A percentile compares a stretch with the other conserved stretches of the same genome.
phyloP scores from a whole-genome alignment of 2,797 vertebrate species.

The Masticophis lateralis region DNA sequence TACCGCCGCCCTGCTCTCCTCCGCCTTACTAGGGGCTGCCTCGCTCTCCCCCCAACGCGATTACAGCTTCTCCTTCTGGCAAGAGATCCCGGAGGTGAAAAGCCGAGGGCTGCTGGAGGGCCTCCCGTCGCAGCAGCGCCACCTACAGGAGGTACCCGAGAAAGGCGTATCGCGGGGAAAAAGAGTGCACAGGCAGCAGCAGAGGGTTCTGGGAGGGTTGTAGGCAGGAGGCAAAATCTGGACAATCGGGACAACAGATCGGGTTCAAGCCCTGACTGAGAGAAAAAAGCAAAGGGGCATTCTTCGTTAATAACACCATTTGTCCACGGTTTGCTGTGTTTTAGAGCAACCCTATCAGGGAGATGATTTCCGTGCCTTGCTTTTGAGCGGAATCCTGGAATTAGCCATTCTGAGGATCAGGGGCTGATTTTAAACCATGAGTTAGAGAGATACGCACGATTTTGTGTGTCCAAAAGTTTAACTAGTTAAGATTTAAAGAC shows the following conservation, averaged over 20 bases:
- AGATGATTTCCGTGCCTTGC: not conserved
- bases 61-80: constrained; percentile 72
- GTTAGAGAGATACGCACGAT: not conserved
- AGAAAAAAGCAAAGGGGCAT: not conserved
- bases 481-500: not conserved
- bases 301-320: not conserved
- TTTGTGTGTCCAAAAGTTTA: not conserved
- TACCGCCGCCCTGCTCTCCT: not conserved
- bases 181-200: not conserved
- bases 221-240: not conserved
- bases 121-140: constrained; percentile 63
- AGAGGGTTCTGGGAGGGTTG: not conserved
- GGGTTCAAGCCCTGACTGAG: not conserved
- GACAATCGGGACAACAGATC: not conserved
- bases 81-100: constrained; percentile 76
- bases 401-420: not conserved
- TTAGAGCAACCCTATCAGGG: not conserved
- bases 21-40: not conserved
- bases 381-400: not conserved
- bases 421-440: not conserved
- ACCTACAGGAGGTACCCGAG: constrained; percentile 77
- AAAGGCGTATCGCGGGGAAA: not conserved
- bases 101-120: constrained; percentile 59
- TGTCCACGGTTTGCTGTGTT: not conserved
- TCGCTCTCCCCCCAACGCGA: constrained; percentile 23